Evolutionary conservation across 2,888 invertebrate species (phyloP), one percentile per base, ranked within the genome.

Genomic region (Cephonodes hylas): DNA sequence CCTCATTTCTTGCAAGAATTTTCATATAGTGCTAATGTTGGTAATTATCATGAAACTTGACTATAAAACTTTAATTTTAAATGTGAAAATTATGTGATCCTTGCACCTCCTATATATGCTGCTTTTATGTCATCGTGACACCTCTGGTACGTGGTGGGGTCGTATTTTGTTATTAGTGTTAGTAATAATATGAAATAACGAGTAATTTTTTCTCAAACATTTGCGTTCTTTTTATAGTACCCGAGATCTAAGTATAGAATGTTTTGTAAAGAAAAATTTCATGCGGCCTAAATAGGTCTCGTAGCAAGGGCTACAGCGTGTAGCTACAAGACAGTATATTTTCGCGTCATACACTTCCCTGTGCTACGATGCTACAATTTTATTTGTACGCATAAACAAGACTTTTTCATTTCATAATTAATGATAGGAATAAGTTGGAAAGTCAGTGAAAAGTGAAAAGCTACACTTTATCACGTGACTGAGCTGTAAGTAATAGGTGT

Each of bases 251-350:
- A n/a, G n/a, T n/a, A n/a, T n/a, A n/a, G n/a, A n/a, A n/a, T n/a
- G n/a, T n/a, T n/a, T n/a, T n/a, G n/a, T n/a, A n/a, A n/a, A n/a
- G n/a, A n/a, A n/a, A n/a, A n/a, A n/a, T n/a, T n/a, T n/a, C n/a
- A 23, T 10, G 13, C 22, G 23, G 13, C 13, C 23, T 23, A 46
- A 46, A 45, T 38, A 31, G 13, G 56, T 46, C 60, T 70, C 80
- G 82, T 81, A 81, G 82, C 77, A 69, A 27, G 22, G 20, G 62
- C 82, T 81, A 82, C 80, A 76, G 64, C 61, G 62, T 76, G 80
- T 81, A 81, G 75, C 75, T 69, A 64, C 13, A 38, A 57, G 63
- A 45, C 62, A 59, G 38, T 44, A 20, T 8, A 42, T 27, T 38
- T 38, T n/a, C 10, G 64, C 42, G 57, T 58, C 10, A 44, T 20